Base-by-base conservation (phyloP, 1,140 invertebrate species). In the Dolichoris vasculosae region DNA sequence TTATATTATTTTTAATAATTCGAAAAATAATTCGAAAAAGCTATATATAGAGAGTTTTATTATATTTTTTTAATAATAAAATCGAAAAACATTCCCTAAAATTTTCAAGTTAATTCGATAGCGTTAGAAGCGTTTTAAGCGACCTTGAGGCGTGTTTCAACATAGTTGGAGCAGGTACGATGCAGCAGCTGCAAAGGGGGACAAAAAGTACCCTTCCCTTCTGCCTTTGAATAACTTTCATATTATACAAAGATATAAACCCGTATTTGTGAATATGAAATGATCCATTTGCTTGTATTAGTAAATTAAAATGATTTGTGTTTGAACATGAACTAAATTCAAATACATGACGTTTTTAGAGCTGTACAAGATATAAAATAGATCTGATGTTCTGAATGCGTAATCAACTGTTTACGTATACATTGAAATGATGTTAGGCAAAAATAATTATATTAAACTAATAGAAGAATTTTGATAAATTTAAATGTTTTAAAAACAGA, bases 191-290 rank as follows among this genome's bases (percentile, higher is more conserved):
- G 46, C 43, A 30, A 48, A 15, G 40, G 67, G 46, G 73, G 40
- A 23, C n/a, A 26, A 43, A 51, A 48, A 76, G 40, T 40, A 20
- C 35, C 35, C 69, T 40, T 40, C 69, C 0, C 32, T 13, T 13
- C 64, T 23, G 32, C 35, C 32, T 38, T 38, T 69, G 67, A 73
- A 73, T 73, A 73, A 73, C 40, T 73, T 43, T 73, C 40, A n/a
- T 30, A 38, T 69, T 69, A 23, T 69, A 30, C 32, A 35, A 69
- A 20, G 67, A 40, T 17, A 38, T 0, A 13, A 7, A 7, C 40
- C 4, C 38, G 40, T 43, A 8, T 17, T 38, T n/a, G 20, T n/a
- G 38, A 8, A n/a, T 43, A 43, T n/a, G 69, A 40, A 73, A 40
- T 17, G 20, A 9, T 73, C 8, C 40, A 20, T 9, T 73, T 43